phyloP scores from a whole-genome alignment of 2,113 vertebrate species.

The Lagopus muta region DNA sequence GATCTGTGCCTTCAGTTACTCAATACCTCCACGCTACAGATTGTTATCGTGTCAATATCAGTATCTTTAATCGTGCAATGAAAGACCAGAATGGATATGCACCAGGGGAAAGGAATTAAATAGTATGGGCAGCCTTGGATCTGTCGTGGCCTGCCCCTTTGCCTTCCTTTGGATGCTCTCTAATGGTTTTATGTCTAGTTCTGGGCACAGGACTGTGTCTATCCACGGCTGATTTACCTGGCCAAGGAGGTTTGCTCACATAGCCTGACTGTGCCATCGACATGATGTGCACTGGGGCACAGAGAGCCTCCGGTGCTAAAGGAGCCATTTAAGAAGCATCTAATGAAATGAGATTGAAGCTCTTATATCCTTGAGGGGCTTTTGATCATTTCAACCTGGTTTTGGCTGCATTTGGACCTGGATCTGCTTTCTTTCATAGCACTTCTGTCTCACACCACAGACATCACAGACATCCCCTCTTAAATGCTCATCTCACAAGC shows the following conservation, averaged over 20 bases:
- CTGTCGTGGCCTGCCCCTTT: not conserved
- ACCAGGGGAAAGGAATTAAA: not conserved
- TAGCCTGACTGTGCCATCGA: too few species aligned
- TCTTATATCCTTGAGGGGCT: not conserved
- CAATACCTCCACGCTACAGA: not conserved
- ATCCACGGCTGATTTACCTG: not conserved
- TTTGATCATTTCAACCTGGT: not conserved
- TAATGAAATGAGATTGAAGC: not conserved
- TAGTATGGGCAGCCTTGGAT: not conserved
- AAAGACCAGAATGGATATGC: not conserved
- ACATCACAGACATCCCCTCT: not conserved
- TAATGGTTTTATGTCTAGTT: not conserved
- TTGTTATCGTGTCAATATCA: constrained; percentile 1
- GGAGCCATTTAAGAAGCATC: rapidly evolving
- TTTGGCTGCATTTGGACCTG: not conserved
- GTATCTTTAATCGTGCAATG: constrained; percentile 28
- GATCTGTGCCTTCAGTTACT: not conserved
- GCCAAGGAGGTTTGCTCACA: not conserved
- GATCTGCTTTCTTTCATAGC: not conserved
- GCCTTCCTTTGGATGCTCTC: not conserved
- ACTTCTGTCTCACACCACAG: not conserved
- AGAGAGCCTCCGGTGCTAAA: not conserved
- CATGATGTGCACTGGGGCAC: rapidly evolving
- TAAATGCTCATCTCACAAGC: not conserved
- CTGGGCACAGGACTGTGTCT: not conserved